Conservation (phyloP, 2,888 invertebrate species). For the Ramazzottius varieornatus region DNA sequence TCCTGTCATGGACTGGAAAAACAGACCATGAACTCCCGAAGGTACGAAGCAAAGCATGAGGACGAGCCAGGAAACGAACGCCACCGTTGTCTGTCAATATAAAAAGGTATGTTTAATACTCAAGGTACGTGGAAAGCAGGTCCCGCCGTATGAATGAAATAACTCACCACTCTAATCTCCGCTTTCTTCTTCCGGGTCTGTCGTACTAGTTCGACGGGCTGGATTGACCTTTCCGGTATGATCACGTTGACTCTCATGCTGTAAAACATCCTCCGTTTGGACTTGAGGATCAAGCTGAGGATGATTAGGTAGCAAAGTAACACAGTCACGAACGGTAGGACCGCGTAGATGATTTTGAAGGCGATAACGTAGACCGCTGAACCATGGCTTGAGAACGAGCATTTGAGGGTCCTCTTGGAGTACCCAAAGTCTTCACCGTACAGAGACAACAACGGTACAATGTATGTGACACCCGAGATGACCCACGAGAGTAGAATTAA, state of each 20-base stretch:
- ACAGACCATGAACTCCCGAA: background rate
- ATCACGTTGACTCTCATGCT: too few relatives aligned
- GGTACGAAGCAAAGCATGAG: background rate
- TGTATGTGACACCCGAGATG: background rate
- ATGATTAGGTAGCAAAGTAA: background rate
- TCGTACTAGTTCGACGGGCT: too few relatives aligned
- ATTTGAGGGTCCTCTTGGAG: background rate
- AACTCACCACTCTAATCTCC: too few relatives aligned
- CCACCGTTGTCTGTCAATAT: too few relatives aligned
- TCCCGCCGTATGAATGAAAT: too few relatives aligned
- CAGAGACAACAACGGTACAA: background rate
- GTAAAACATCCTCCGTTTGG: too few relatives aligned
- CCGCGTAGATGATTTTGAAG: background rate
- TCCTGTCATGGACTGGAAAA: too few relatives aligned
- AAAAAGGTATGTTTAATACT: too few relatives aligned
- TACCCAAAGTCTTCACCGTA: background rate
- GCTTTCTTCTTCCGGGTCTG: too few relatives aligned
- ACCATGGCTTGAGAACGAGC: background rate
- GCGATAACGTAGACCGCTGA: background rate
- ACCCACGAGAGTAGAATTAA: background rate
- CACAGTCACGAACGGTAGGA: background rate
- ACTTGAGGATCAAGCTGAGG: background rate
- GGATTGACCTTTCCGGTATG: too few relatives aligned
- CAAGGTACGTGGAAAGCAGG: too few relatives aligned
- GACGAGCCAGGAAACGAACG: background rate